Percentiles rank a stretch among this genome's conserved stretches.
Conservation (phyloP, 2,113 vertebrate species). For the Bos javanicus region DNA sequence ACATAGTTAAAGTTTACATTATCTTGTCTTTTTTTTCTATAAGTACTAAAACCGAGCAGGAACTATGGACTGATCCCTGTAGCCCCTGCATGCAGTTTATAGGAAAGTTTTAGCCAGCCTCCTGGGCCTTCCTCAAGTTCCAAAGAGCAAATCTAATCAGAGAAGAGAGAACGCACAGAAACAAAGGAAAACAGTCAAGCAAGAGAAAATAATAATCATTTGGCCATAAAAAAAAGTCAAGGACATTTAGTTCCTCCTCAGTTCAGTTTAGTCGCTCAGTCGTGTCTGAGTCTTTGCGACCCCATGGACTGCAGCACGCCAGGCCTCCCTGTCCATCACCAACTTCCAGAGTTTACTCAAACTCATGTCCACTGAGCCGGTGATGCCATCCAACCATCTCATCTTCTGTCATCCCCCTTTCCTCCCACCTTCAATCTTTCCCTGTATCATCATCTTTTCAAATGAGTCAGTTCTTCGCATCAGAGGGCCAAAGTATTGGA, state of each 20-base stretch:
- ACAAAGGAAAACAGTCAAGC: not conserved
- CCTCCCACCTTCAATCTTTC: not conserved
- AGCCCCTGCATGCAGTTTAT: not conserved
- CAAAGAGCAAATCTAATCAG: not conserved
- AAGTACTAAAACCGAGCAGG: not conserved
- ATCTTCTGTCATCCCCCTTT: not conserved
- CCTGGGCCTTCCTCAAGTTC: not conserved
- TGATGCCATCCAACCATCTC: not conserved
- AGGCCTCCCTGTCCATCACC: not conserved
- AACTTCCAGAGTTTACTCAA: not conserved
- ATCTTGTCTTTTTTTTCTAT: not conserved
- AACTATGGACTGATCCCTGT: not conserved
- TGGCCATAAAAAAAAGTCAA: not conserved
- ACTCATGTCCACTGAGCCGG: not conserved
- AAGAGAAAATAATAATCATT: not conserved
- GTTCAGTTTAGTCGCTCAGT: not conserved
- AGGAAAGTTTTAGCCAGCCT: not conserved
- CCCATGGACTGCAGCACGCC: not conserved
- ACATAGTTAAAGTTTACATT: not conserved
- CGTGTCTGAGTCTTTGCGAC: fast-evolving
- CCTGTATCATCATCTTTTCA: not conserved
- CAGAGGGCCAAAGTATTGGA: not conserved
- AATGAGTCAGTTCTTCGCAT: not conserved
- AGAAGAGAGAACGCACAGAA: not conserved
- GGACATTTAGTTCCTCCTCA: not conserved